Conservation (phyloP, 1,140 invertebrate genomes). For the Drosophila mayri region DNA sequence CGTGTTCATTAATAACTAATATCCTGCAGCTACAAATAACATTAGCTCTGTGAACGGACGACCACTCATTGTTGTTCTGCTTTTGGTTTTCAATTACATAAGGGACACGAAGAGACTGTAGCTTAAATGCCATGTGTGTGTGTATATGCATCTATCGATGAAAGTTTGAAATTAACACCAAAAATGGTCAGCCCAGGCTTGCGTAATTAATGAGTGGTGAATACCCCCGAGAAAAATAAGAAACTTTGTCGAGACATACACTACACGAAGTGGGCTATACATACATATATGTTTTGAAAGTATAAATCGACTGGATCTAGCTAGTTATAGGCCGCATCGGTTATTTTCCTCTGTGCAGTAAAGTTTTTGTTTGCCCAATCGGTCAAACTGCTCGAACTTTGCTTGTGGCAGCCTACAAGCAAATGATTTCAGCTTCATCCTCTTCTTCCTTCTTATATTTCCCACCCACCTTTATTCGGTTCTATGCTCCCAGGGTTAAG, state of each 20-base stretch:
- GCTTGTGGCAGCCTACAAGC: conserved; percentile 68
- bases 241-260: conserved; percentile 63
- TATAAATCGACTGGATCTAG: background rate
- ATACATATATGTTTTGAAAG: background rate
- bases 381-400: conserved; percentile 62
- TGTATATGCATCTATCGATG: conserved; percentile 58
- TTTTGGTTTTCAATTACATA: conserved; percentile 78
- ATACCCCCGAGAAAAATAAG: conserved; percentile 53
- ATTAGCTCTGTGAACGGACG: conserved; percentile 52
- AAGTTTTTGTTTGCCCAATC: conserved; percentile 71
- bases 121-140: conserved; percentile 45
- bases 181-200: conserved; percentile 50
- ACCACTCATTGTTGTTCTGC: conserved; percentile 65
- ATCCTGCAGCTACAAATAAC: conserved; percentile 75
- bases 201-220: conserved; percentile 79
- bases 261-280: background rate
- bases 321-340: background rate
- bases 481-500: conserved; percentile 39
- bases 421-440: conserved; percentile 69
- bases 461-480: background rate
- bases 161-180: conserved; percentile 83
- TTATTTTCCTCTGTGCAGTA: conserved; percentile 30
- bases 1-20: conserved; percentile 81
- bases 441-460: conserved; percentile 17
- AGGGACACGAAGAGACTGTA: conserved; percentile 37